Percentiles rank a stretch among this genome's conserved stretches.
Evolutionary conservation across 2,888 invertebrate genomes (phyloP).

Genomic region (Chrysolina americana): DNA sequence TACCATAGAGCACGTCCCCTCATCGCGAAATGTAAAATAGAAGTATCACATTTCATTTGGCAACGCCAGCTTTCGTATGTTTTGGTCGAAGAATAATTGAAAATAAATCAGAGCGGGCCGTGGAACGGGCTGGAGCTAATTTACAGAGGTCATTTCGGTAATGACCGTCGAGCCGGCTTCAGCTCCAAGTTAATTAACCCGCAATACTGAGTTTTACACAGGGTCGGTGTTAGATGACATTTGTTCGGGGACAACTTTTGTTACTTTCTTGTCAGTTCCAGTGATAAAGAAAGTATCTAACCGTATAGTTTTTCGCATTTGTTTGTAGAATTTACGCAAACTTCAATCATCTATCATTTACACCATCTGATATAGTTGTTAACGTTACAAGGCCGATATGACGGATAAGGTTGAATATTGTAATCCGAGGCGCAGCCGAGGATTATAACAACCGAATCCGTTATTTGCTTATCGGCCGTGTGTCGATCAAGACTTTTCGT

Average conservation of each 20-base stretch:
- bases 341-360: not conserved
- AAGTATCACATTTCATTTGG: slow-evolving; percentile 35
- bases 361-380: not conserved
- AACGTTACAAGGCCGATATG: no score
- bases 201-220: slow-evolving; percentile 47
- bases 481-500: no score
- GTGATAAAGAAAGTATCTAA: not conserved
- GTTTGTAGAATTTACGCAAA: not conserved
- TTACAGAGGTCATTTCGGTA: slow-evolving; percentile 62
- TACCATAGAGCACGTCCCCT: not conserved
- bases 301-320: no score
- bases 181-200: slow-evolving; percentile 61
- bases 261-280: not conserved
- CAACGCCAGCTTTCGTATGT: slow-evolving; percentile 35
- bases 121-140: slow-evolving; percentile 55
- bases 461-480: no score
- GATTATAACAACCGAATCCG: no score
- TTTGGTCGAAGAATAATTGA: slow-evolving; percentile 56
- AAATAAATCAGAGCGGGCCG: slow-evolving; percentile 59
- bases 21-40: slow-evolving; percentile 29
- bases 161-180: slow-evolving; percentile 59
- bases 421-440: no score
- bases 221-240: slow-evolving; percentile 13
- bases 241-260: slow-evolving; percentile 27
- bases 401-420: no score